Base-by-base conservation (phyloP, 2,797 vertebrate genomes). In the Leptoclinus maculatus region DNA sequence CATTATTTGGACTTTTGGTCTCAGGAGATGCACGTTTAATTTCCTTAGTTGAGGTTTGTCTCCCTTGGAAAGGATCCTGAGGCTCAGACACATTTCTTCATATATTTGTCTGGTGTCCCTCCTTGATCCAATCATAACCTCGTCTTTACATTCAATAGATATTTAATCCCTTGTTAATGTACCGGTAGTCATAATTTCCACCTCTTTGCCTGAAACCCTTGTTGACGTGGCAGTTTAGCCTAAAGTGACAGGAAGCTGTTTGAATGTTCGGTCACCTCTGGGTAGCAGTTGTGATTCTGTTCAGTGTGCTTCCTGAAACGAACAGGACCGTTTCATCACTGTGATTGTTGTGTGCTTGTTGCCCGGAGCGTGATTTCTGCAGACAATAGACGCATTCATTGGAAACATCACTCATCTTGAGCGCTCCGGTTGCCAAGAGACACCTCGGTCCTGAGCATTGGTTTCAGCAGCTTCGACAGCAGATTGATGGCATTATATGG, bases 341-440 rank as follows among this genome's bases (percentile, higher is more conserved):
- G 34, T 53, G 13, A 56, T 45, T 58, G 7, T 10, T 65, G 38
- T 47, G 5, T 25, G 25, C 71, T 3, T 71, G 17, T 66, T 59
- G 43, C 21, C 14, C 17, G 23, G 10, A 78, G 43, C 66, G 29
- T 63, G 13, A 59, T 49, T 67, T 64, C 45, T 53, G 13, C 25
- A 63, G 25, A 53, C 47, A 66, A 67, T 78, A 56, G 43, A 60
- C n/a, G 21, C 21, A 65, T 59, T 69, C 11, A 62, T 71, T 14
- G 10, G 45, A 67, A 69, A 74, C 38, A 66, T 68, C 27, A 19
- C 64, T 66, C 41, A 54, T 23, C 60, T 70, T 73, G 13, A 66
- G 13, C 0, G 7, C 47, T 47, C 41, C 29, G 27, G 66, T 83
- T 85, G 63, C 79, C 41, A 66, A 70, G 73, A 83, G 54, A 85